Base-by-base conservation (phyloP, 2,797 vertebrate genomes). In the Loris lydekkerianus region DNA sequence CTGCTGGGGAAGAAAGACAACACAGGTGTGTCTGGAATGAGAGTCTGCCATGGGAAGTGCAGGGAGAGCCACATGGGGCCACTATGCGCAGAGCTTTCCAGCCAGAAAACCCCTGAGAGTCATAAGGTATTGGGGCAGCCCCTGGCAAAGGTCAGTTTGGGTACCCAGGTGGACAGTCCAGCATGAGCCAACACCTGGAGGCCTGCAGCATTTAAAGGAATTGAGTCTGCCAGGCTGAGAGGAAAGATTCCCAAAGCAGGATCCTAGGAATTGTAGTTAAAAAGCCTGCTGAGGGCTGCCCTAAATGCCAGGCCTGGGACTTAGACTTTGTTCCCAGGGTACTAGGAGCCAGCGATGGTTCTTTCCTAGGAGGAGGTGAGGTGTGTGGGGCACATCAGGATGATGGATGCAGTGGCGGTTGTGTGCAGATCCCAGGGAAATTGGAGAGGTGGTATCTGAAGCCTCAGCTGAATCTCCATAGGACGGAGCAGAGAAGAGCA, bases 81-180 rank as follows among this genome's bases (percentile, higher is more conserved):
- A 0, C 1, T 0, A 14, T 0, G 15, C 8, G 29, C 82, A 15
- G 75, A 7, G 23, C 21, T 31, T 21, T n/a, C 60, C 18, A 0
- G 8, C 46, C 29, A 21, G 63, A 43, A 65, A 46, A 3, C 15
- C 80, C 60, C 43, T 2, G 1, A 9, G 72, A 46, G 5, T 37
- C 49, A 0, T 0, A 4, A 7, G 27, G 18, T 34, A 21, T 0
- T 2, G 43, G 78, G 29, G 10, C 10, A 0, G 34, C 15, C 3
- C 46, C 20, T 0, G 0, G 29, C 27, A 0, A 2, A 0, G 34
- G 18, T 25, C 0, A 0, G 34, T 25, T 14, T 27, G 56, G 25
- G 27, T 7, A 0, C 73, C 73, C 20, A 0, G 43, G 34, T 27
- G 17, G 60, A 27, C 0, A 3, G 34, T 27, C 43, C 7, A 13